phyloP scores from a whole-genome alignment of 1,140 invertebrate species.

The Papilio polytes region DNA sequence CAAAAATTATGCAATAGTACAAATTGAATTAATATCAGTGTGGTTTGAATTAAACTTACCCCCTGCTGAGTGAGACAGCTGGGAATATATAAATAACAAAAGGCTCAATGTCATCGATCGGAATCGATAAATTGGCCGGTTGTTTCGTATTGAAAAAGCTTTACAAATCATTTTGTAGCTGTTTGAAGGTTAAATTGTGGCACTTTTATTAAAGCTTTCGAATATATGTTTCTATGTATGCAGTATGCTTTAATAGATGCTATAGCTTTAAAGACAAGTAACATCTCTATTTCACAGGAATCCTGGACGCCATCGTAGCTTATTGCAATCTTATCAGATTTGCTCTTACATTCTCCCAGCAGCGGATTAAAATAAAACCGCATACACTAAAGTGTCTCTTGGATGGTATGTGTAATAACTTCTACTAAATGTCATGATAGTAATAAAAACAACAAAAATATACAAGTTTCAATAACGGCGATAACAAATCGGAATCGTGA shows the following conservation, averaged over 20 bases:
- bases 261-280: background rate
- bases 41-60: conserved; percentile 62
- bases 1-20: conserved; percentile 73
- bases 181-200: conserved; percentile 37
- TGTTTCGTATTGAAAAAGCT: conserved; percentile 50
- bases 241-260: background rate
- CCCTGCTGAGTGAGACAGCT: conserved; percentile 60
- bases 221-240: background rate
- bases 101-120: conserved; percentile 56
- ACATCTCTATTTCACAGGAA: background rate
- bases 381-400: background rate
- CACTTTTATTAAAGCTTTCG: conserved; percentile 25
- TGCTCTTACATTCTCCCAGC: background rate
- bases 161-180: conserved; percentile 30
- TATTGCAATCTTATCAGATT: background rate
- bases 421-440: conserved; percentile 50
- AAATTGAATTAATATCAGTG: conserved; percentile 70
- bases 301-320: background rate
- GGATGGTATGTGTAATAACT: conserved; percentile 52
- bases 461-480: conserved; percentile 58
- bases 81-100: conserved; percentile 59
- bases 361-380: background rate
- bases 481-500: conserved; percentile 79
- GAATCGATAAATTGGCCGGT: conserved; percentile 54
- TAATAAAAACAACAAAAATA: conserved; percentile 39